These are phyloP conservation scores for Xiphorhynchus elegans DNA, from an alignment of 2,113 vertebrate genomes.

Conservation along the genomic window DNA sequence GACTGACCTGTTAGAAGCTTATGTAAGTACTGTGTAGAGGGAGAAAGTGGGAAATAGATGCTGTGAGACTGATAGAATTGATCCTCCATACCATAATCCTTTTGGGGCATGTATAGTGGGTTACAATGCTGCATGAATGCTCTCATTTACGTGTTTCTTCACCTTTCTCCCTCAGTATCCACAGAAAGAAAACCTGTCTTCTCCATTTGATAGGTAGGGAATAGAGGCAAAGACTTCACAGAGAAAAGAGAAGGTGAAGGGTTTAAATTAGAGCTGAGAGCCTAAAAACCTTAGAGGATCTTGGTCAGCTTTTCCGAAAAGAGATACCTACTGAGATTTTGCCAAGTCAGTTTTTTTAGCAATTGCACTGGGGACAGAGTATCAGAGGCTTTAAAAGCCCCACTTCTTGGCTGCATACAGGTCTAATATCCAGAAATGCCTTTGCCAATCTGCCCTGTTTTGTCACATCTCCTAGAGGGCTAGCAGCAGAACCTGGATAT, in stretches of 20 bases:
- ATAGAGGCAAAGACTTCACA: not conserved
- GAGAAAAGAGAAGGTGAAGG: not conserved
- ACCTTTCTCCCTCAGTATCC: not conserved
- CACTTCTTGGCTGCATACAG: not conserved
- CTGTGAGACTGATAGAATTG: not conserved
- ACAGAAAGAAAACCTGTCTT: not conserved
- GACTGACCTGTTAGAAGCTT: not conserved
- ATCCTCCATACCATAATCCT: not conserved
- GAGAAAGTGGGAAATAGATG: not conserved
- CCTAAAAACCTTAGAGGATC: not conserved
- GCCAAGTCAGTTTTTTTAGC: not conserved
- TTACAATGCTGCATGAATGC: not conserved
- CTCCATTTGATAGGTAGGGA: not conserved
- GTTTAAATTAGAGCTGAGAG: not conserved
- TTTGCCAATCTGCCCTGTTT: not conserved
- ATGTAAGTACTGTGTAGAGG: not conserved
- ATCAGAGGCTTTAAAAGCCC: not conserved
- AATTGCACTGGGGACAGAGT: not conserved
- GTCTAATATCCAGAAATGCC: not conserved
- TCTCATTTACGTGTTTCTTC: not conserved
- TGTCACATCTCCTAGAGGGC: not conserved
- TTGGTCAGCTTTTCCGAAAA: not conserved
- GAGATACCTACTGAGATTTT: not conserved
- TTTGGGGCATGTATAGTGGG: not conserved
- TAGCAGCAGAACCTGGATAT: not conserved